Conservation (phyloP, 2,888 invertebrate genomes). For the Calephelis perditalis region DNA sequence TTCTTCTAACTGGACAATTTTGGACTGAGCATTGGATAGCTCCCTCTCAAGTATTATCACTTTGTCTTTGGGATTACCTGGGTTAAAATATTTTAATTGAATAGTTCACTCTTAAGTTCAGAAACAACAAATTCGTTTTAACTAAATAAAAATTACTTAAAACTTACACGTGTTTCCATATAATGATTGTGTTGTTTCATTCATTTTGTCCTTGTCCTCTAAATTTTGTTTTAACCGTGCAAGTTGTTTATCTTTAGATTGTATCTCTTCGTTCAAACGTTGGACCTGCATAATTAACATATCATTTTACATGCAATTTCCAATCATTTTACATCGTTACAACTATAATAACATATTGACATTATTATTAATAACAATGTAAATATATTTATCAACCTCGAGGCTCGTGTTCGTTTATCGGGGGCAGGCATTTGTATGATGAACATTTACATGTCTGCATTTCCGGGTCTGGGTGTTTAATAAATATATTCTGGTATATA, state of each 20-base stretch:
- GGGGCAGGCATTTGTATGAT: no score
- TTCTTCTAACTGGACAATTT: conserved; percentile 61
- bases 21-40: conserved; percentile 52
- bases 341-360: no score
- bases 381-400: no score
- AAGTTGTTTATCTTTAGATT: conserved; percentile 81
- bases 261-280: conserved; percentile 79
- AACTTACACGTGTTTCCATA: conserved; percentile 64
- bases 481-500: no score
- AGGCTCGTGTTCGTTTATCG: no score
- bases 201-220: conserved; percentile 78
- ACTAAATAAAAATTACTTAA: not conserved
- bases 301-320: no score
- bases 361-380: no score
- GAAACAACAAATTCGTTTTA: no score
- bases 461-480: no score
- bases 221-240: conserved; percentile 77
- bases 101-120: not conserved
- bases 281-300: conserved; percentile 59
- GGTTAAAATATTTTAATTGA: not conserved
- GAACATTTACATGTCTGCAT: no score
- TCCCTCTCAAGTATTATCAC: conserved; percentile 60
- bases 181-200: conserved; percentile 71
- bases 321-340: no score
- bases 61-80: conserved; percentile 67